Base-by-base conservation (phyloP, 2,797 vertebrate genomes). In the Gobionotothen gibberifrons region DNA sequence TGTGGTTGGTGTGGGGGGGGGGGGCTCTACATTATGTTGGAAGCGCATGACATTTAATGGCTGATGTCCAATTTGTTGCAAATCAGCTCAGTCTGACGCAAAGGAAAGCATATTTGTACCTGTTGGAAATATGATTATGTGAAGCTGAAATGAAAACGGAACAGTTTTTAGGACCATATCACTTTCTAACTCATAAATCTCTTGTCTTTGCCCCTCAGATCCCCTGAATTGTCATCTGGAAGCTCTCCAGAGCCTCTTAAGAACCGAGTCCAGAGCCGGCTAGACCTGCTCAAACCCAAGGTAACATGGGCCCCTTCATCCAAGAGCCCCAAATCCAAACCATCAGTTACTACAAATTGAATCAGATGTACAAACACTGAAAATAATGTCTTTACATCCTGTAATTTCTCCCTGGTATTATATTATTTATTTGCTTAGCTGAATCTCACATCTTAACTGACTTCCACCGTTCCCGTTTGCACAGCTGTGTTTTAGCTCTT, bases 181-280 rank as follows among this genome's bases (percentile, higher is more conserved):
- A 81, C 58, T 66, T 62, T 73, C 19, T 76, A 71, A 85, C 69
- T 84, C 66, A 72, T 77, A 70, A 76, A 83, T 65, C 54, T 64
- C 78, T 71, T 70, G 55, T 59, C 71, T 78, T 71, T 66, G 65
- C 71, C 75, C 66, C 74, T 58, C 87, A 96, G 95, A 84, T 96
- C 97, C 91, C 98, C 97, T 0, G 92, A 85, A 83, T 95, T 91
- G 89, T 84, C 92, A 32, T 90, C 47, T 64, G 95, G 94, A 85
- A 89, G 89, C 76, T 95, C 93, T 84, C 92, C 96, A 82, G 95
- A 97, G 90, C 91, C 96, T 76, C 93, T 98, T 53, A 93, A 83
- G 85, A 94, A 94, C 75, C 93, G 96, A 60, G 69, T 97, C 90
- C 91, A 91, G 87, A 92, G 92, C 74, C 93, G 87, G 55, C 59